phyloP scores from a whole-genome alignment of 2,888 invertebrate species.

The Mycogona germanica region DNA sequence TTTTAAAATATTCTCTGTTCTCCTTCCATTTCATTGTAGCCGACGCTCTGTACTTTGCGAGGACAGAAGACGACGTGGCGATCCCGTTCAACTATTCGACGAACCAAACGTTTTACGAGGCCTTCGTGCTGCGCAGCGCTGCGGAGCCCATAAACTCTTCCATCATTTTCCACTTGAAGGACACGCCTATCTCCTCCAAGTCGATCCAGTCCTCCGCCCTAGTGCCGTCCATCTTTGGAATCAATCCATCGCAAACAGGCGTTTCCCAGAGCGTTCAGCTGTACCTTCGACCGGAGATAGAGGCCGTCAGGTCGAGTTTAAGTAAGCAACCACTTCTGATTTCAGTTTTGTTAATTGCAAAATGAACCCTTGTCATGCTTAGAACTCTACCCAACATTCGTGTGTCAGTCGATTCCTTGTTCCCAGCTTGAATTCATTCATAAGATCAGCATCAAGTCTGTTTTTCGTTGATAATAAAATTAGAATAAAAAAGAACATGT shows the following conservation, averaged over 20 bases:
- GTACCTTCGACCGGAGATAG: no score
- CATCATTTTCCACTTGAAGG: neutral
- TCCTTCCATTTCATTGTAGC: neutral
- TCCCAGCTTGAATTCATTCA: no score
- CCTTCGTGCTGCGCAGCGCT: neutral
- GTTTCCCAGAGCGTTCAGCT: slow-evolving; percentile 5
- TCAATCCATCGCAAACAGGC: no score
- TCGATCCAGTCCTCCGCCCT: neutral
- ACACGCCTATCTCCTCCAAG: neutral
- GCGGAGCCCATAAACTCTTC: neutral
- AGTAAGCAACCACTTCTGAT: no score
- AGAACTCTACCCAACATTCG: no score
- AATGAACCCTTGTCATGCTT: no score
- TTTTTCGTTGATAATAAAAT: no score
- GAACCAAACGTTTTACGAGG: slow-evolving; percentile 1
- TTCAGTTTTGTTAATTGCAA: no score
- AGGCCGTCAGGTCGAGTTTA: no score
- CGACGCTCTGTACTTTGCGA: slow-evolving; percentile 4
- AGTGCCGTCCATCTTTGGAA: neutral
- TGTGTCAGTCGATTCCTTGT: no score
- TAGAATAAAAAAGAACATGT: no score
- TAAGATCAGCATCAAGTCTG: no score
- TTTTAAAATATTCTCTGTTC: neutral
- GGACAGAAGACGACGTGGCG: neutral
- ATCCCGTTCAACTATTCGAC: neutral